phyloP scores from a whole-genome alignment of 2,888 invertebrate genomes.

The Sycophila texana region DNA sequence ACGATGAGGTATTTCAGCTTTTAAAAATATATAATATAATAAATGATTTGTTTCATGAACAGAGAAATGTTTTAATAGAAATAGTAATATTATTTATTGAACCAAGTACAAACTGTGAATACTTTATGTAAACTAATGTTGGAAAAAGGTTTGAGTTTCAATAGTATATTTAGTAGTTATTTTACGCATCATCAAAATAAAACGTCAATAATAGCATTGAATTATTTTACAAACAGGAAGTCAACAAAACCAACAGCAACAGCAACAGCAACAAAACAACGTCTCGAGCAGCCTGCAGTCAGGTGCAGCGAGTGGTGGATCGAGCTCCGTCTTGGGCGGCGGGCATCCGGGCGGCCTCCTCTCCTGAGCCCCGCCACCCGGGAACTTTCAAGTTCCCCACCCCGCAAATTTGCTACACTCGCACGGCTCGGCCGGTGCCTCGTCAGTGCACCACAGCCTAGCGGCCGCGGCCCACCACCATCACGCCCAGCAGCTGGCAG shows the following conservation, averaged over 20 bases:
- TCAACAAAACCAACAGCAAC: conserved; percentile 72
- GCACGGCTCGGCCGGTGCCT: conserved; percentile 46
- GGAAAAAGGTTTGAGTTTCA: no score
- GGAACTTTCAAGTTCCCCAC: conserved; percentile 75
- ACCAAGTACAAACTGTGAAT: no score
- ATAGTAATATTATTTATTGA: no score
- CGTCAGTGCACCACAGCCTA: conserved; percentile 69
- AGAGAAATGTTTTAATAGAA: no score
- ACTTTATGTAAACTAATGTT: no score
- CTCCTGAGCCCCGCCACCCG: conserved; percentile 76
- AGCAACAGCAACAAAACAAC: conserved; percentile 63
- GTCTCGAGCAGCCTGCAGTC: conserved; percentile 14
- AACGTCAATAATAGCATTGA: not conserved
- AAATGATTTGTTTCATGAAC: no score
- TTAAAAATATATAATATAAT: no score
- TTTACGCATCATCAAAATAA: no score
- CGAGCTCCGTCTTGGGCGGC: conserved; percentile 70
- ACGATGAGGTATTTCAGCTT: no score
- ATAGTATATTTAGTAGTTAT: no score
- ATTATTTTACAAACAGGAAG: conserved; percentile 57
- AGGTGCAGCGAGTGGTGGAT: conserved; percentile 64
- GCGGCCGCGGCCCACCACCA: conserved; percentile 69
- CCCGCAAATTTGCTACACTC: conserved; percentile 73
- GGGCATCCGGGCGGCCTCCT: conserved; percentile 73
- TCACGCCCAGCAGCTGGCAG: conserved; percentile 60